Evolutionary conservation across 2,113 vertebrate genomes (phyloP), one percentile per base, ranked within the genome.

Genomic region (Illadopsis cleaveri): DNA sequence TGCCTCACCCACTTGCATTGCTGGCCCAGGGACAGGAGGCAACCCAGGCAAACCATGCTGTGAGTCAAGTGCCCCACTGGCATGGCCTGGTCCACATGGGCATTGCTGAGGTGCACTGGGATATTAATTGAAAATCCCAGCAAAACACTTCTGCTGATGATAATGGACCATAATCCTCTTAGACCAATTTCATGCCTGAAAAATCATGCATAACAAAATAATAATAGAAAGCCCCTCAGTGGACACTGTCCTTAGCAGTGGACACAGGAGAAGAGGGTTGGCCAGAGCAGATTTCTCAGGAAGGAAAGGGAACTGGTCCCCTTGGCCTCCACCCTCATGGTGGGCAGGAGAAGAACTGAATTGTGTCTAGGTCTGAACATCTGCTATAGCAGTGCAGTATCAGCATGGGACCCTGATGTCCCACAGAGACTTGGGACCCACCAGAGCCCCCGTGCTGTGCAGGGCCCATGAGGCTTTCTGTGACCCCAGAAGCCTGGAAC

Each of bases 161-260:
- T 95, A 97, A 95, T 96, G 95, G 96, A 71, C 86, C n/a, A 4
- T 93, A 96, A 97, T 96, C 96, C 96, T 96, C 95, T 96, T 89
- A 95, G 94, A 92, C 91, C 92, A 96, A 97, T 97, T 96, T 97
- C 94, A 97, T 97, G 95, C 94, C 94, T 96, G 94, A 96, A 95
- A 95, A 97, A 93, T 19, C 10, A 25, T 88, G 80, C 92, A 89
- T 92, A 84, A 86, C 58, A 54, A 96, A 96, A 95, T 58, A 81
- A 72, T 27, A 71, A 91, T 24, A 62, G 89, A 37, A 61, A 79
- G 51, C 48, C 84, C 82, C 90, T 92, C 33, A 1, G 82, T 79
- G 93, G 93, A 57, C 86, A 65, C 47, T 84, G 61, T 17, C 90
- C 84, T 66, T 16, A 57, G 65, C 61, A 35, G 25, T 25, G 61